phyloP scores from a whole-genome alignment of 2,888 invertebrate genomes.

The Meghimatium bilineatum region DNA sequence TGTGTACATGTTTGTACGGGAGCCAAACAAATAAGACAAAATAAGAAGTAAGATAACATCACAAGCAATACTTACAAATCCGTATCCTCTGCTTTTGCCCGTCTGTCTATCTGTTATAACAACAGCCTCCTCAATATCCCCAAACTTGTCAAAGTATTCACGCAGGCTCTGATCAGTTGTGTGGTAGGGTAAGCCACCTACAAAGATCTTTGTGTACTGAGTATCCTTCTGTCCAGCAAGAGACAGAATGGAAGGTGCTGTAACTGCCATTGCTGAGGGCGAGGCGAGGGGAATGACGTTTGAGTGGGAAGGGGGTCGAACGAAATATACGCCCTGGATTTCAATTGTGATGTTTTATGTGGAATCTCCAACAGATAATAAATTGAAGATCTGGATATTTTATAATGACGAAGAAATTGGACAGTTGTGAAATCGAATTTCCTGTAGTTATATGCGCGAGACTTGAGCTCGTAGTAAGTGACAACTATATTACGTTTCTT shows the following conservation, averaged over 20 bases:
- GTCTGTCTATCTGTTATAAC: conserved; percentile 98
- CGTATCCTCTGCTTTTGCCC: conserved; percentile 97
- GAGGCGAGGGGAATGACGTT: not conserved
- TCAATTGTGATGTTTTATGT: conserved; percentile 33
- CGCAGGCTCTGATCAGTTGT: conserved; percentile 96
- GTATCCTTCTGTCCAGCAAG: conserved; percentile 88
- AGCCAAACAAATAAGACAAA: not conserved
- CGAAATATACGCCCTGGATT: conserved; percentile 36
- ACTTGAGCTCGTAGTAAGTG: not conserved
- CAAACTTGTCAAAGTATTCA: conserved; percentile 96
- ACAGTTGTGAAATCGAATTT: not conserved
- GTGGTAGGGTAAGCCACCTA: conserved; percentile 97
- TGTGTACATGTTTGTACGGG: too few species aligned
- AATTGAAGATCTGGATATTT: not conserved
- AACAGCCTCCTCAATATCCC: conserved; percentile 98
- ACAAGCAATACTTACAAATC: conserved; percentile 85
- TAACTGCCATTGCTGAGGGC: conserved; percentile 39
- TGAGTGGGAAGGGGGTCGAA: conserved; percentile 16
- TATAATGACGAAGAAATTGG: not conserved
- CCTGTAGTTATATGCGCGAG: not conserved
- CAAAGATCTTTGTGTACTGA: conserved; percentile 97
- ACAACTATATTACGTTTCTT: not conserved
- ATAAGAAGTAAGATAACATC: not conserved
- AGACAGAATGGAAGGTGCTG: conserved; percentile 41
- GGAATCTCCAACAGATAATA: not conserved